Evolutionary conservation across 2,888 invertebrate genomes (phyloP).

Genomic region (Drosophila multiciliata): DNA sequence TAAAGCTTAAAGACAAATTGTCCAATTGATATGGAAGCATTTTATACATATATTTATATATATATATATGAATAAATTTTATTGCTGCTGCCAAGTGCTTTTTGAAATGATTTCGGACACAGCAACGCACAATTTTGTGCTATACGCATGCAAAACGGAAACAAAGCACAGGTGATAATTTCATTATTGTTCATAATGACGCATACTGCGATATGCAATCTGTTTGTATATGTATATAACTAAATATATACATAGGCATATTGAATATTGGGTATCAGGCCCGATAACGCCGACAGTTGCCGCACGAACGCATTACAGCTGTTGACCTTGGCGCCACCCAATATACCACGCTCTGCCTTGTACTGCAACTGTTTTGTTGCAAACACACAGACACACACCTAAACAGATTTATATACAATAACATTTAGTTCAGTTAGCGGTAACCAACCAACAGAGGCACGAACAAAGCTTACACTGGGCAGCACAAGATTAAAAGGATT

Average conservation of each 20-base stretch:
- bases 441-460: slow-evolving; percentile 11
- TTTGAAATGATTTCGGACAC: slow-evolving; percentile 29
- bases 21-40: slow-evolving; percentile 42
- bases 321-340: slow-evolving; percentile 64
- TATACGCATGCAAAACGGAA: slow-evolving; percentile 61
- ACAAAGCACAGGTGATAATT: slow-evolving; percentile 65
- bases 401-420: slow-evolving; percentile 7
- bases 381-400: not conserved
- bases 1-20: slow-evolving; percentile 43
- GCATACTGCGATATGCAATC: slow-evolving; percentile 68
- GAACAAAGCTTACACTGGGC: slow-evolving; percentile 11
- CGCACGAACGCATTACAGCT: slow-evolving; percentile 34
- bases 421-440: slow-evolving; percentile 1
- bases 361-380: slow-evolving; percentile 46
- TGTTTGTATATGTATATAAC: slow-evolving; percentile 22
- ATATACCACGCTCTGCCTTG: slow-evolving; percentile 44
- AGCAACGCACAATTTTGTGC: slow-evolving; percentile 19
- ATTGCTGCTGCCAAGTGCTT: slow-evolving; percentile 42
- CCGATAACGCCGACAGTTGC: slow-evolving; percentile 12
- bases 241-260: not conserved
- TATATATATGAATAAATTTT: slow-evolving; percentile 31
- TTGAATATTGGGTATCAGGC: slow-evolving; percentile 25
- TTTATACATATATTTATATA: slow-evolving; percentile 20
- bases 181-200: slow-evolving; percentile 52
- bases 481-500: not conserved